phyloP scores from a whole-genome alignment of 2,888 invertebrate genomes.

The Vandiemenella viatica region DNA sequence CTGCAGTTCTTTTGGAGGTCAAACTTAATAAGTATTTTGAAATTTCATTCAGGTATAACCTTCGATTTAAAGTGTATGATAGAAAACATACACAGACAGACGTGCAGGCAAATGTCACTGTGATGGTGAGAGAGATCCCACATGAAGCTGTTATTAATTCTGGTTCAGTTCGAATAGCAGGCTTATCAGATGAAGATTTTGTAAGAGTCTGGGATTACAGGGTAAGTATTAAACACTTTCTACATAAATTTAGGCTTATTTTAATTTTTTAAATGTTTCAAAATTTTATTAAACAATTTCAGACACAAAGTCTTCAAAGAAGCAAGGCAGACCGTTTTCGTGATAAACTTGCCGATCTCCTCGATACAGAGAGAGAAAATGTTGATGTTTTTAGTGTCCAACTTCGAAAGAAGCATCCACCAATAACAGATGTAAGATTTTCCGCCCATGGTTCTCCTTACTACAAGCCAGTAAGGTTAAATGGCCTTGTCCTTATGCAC shows the following conservation, averaged over 20 bases:
- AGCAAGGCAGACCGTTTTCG: conserved; percentile 83
- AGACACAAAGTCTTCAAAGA: conserved; percentile 62
- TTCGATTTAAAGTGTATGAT: conserved; percentile 66
- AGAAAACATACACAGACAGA: conserved; percentile 88
- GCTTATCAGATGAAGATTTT: conserved; percentile 91
- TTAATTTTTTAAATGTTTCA: neutral
- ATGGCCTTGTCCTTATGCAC: conserved; percentile 87
- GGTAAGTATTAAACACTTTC: conserved; percentile 22
- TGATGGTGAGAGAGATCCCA: conserved; percentile 84
- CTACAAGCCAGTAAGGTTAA: conserved; percentile 83
- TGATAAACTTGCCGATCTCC: conserved; percentile 70
- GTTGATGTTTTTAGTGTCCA: conserved; percentile 96
- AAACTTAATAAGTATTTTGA: too few species aligned
- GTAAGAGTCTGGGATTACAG: conserved; percentile 89
- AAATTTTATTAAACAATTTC: conserved; percentile 10
- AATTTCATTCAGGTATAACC: conserved; percentile 25
- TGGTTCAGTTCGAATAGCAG: conserved; percentile 83
- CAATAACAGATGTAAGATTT: conserved; percentile 81
- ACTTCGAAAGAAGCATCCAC: conserved; percentile 68
- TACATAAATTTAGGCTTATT: neutral
- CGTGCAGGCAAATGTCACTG: conserved; percentile 91
- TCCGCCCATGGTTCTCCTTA: conserved; percentile 92
- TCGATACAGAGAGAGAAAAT: conserved; percentile 73
- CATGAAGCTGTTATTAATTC: conserved; percentile 92
- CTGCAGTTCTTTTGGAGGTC: too few species aligned